Evolutionary conservation across 2,888 invertebrate genomes (phyloP), one percentile per base, ranked within the genome.

Genomic region (Rhorus exstirpatorius): DNA sequence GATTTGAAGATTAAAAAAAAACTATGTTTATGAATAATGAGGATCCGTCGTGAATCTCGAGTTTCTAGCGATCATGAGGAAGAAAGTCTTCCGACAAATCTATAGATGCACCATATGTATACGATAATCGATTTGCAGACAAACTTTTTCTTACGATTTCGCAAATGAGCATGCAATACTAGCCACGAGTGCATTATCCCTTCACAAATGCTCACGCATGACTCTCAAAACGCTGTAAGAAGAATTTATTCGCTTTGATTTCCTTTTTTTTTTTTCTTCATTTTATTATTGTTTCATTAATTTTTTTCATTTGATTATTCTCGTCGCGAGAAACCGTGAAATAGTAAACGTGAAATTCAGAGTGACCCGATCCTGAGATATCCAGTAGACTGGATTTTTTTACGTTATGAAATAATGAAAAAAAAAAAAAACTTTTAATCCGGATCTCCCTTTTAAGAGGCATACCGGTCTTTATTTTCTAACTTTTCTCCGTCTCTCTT

Each of bases 41-140:
- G n/a, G n/a, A n/a, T n/a, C n/a, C n/a, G 53, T 68, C 60, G 65
- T 78, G 51, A 79, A 65, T 83, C 65, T 51, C 35, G 72, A 58
- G 70, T 84, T 84, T 75, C 74, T 68, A 75, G 75, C 53, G 58
- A 68, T 61, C 71, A 41, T 38, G 68, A 44, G 58, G 71, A 78
- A 63, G 78, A 83, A 80, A 83, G 74, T 63, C 51, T 6, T 49
- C 49, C 51, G 67, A 53, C 12, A 53, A 55, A 77, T 78, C 10
- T 61, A 55, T n/a, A n/a, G n/a, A n/a, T n/a, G n/a, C n/a, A n/a
- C n/a, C n/a, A n/a, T n/a, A n/a, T n/a, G n/a, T 74, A 21, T 35
- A 35, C 31, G 46, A 81, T 70, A 70, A 72, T 81, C 77, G 68
- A 72, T 72, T 61, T 61, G 12, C 7, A 14, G 17, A 65, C 21